These are phyloP conservation scores for Papilio elwesi DNA, from an alignment of 2,888 invertebrate species.

Conservation along the genomic window DNA sequence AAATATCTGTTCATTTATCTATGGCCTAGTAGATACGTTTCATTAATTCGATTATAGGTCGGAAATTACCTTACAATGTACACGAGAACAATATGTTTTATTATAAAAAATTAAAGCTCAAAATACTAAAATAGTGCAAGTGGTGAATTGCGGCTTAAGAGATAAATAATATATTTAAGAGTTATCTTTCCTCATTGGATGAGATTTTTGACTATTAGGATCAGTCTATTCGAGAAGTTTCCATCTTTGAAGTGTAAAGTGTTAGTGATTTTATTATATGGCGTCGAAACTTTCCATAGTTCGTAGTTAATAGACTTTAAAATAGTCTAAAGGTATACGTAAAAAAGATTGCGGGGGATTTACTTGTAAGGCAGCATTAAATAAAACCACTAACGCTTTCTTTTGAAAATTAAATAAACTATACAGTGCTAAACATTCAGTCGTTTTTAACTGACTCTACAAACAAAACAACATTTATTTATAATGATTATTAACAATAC, in stretches of 20 bases:
- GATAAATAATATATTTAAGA: constrained; percentile 44
- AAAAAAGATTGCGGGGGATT: background rate
- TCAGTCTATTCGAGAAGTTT: constrained; percentile 62
- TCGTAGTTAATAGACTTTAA: background rate
- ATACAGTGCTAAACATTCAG: constrained; percentile 42
- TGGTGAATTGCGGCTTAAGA: constrained; percentile 42
- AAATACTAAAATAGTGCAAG: constrained; percentile 42
- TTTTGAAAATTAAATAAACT: constrained; percentile 44
- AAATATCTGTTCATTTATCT: constrained; percentile 34
- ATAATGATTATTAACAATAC: constrained; percentile 50
- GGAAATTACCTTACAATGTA: constrained; percentile 40
- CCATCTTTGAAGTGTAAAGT: constrained; percentile 43
- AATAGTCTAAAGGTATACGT: constrained; percentile 7
- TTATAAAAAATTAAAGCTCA: constrained; percentile 37
- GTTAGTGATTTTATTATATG: constrained; percentile 38
- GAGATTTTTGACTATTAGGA: constrained; percentile 59
- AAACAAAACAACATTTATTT: constrained; percentile 42
- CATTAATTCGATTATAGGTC: constrained; percentile 36
- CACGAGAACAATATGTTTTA: constrained; percentile 22
- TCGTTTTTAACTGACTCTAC: constrained; percentile 32
- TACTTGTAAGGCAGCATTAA: constrained; percentile 6
- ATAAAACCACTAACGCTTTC: constrained; percentile 50
- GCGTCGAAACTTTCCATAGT: background rate
- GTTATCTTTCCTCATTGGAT: constrained; percentile 56
- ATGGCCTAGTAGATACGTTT: constrained; percentile 37